Percentiles rank a stretch among this genome's conserved stretches.
Conservation (phyloP, 37 sponge, comb jelly and placozoan genomes). For the Geodia barretti region DNA sequence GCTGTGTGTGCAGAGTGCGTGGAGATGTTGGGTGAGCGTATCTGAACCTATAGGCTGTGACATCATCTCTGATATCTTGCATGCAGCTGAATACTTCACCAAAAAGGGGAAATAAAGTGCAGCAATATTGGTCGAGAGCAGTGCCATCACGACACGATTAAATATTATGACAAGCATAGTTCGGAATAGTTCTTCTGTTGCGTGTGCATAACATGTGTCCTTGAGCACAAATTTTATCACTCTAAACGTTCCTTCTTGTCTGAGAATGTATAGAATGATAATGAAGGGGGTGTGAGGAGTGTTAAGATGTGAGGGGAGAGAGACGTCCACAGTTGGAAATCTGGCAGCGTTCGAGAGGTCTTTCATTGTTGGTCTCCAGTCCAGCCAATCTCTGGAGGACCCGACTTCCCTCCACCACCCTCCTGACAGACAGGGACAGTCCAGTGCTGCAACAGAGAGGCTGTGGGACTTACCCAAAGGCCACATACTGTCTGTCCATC, state of each 20-base stretch:
- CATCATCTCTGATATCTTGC: not conserved
- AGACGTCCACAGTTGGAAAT: conserved; percentile 71
- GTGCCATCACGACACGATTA: too few species aligned
- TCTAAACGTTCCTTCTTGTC: too few species aligned
- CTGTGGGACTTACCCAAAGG: conserved; percentile 82
- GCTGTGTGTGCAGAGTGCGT: conserved; percentile 90
- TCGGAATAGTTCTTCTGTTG: too few species aligned
- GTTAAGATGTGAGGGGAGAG: not conserved
- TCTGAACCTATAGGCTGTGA: too few species aligned
- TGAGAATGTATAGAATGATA: too few species aligned
- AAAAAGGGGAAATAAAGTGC: conserved; percentile 46
- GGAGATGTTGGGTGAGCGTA: conserved; percentile 76
- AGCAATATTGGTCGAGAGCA: not conserved
- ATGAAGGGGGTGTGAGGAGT: not conserved
- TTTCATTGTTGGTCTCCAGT: conserved; percentile 74
- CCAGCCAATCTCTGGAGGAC: conserved; percentile 58
- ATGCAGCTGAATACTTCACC: conserved; percentile 62
- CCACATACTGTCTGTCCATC: conserved; percentile 91
- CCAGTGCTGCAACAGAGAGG: not conserved
- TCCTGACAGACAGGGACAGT: conserved; percentile 31
- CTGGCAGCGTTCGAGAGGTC: conserved; percentile 55
- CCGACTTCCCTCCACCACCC: conserved; percentile 67
- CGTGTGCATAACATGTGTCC: too few species aligned
- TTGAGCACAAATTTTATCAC: too few species aligned
- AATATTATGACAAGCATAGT: too few species aligned